Base-by-base conservation (phyloP, 1,140 invertebrate genomes). In the Parapsyche elsis region DNA sequence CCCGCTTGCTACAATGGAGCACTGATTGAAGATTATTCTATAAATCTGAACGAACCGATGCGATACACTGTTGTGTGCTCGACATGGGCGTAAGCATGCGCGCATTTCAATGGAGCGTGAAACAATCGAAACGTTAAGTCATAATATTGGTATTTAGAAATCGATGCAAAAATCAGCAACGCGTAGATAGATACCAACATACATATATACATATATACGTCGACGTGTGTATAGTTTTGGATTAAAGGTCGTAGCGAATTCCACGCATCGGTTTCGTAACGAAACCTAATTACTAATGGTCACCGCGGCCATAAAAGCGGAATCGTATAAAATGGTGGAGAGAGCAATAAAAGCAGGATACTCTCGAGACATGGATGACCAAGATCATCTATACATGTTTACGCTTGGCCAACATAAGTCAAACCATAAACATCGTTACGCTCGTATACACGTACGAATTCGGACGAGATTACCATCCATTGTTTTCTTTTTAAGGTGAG, bases 261-360 rank as follows among this genome's bases (percentile, higher is more conserved):
- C 78, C 49, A 24, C 67, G 70, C 16, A 61, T 49, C 57, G 30
- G 75, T 77, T 81, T 81, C 75, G 49, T 71, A 78, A 71, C 57
- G 49, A 81, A 81, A 81, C 64, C 70, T 81, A 81, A 75, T 81
- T 81, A 81, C 80, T 76, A 79, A 81, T 81, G 80, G 76, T 81
- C 76, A 81, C 75, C 53, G 45, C 57, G 71, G 71, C 59, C 76
- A 59, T 81, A 81, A 81, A 81, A 76, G 76, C 45, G 44, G 64
- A 80, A 49, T 46, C 71, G n/a, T 76, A 78, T 78, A 78, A 79
- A 79, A 76, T 79, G 45, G 80, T 26, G 71, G 71, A 79, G 71
- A 14, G 38, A 45, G 49, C 67, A 79, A 38, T 38, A 38, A 81
- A 81, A 81, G 45, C 44, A 9, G 77, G 49, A 78, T 70, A 24